phyloP scores from a whole-genome alignment of 2,113 vertebrate genomes.

The Oryzias javanicus region DNA sequence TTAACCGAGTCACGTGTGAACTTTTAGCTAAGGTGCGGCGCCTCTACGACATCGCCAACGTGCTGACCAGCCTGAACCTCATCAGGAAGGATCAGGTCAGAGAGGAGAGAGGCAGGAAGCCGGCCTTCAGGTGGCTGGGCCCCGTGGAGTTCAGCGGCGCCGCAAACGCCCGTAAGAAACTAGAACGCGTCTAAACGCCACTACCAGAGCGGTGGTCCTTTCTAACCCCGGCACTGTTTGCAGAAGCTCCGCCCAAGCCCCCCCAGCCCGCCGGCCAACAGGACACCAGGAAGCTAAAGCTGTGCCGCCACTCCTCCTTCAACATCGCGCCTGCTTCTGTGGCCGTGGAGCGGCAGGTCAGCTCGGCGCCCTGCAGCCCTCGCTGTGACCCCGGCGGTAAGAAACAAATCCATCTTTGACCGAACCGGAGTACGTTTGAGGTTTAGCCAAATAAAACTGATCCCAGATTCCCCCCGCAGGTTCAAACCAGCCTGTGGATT shows the following conservation, averaged over 20 bases:
- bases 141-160: constrained; percentile 78
- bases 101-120: constrained; percentile 86
- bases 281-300: constrained; percentile 63
- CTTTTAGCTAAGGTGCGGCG: constrained; percentile 89
- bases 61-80: constrained; percentile 87
- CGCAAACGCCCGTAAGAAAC: constrained; percentile 60
- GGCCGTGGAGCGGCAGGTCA: constrained; percentile 72
- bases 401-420: neutral
- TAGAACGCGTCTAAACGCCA: neutral
- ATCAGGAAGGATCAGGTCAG: constrained; percentile 90
- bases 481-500: constrained; percentile 72
- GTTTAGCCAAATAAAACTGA: neutral
- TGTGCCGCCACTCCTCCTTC: constrained; percentile 80
- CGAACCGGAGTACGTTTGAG: too few species aligned
- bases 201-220: neutral
- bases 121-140: constrained; percentile 94
- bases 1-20: neutral
- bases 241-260: neutral
- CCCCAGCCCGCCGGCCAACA: constrained; percentile 25
- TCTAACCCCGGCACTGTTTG: neutral
- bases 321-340: constrained; percentile 60
- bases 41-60: constrained; percentile 93
- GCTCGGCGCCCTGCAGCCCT: constrained; percentile 85
- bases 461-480: constrained; percentile 35
- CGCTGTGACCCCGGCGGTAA: constrained; percentile 71